Percentiles rank a stretch among this genome's conserved stretches.
phyloP scores from a whole-genome alignment of 2,888 invertebrate species.

The Leptothorax acervorum region DNA sequence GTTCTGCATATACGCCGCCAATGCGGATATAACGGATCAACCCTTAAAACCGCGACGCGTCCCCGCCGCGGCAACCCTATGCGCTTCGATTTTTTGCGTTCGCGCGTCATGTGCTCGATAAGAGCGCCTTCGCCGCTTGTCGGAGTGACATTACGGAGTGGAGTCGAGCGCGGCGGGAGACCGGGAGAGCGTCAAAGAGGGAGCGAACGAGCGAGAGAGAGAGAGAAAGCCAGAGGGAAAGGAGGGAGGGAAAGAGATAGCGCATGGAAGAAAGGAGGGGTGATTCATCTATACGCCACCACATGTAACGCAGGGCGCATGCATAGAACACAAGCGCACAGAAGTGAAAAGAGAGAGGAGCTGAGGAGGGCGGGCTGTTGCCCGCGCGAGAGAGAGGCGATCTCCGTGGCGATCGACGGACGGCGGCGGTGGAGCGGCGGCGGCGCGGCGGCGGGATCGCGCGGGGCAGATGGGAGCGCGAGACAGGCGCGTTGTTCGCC shows the following conservation, averaged over 20 bases:
- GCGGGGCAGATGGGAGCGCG: slow-evolving; percentile 58
- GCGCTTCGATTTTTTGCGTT: slow-evolving; percentile 57
- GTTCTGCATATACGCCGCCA: not conserved
- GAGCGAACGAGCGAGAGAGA: not conserved
- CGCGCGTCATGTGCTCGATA: slow-evolving; percentile 63
- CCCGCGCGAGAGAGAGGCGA: slow-evolving; percentile 38
- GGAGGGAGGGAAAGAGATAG: not conserved
- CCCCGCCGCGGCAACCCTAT: slow-evolving; percentile 7
- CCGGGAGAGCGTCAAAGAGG: slow-evolving; percentile 38
- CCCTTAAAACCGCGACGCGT: not conserved
- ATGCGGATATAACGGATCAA: not conserved
- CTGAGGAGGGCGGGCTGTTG: slow-evolving; percentile 28
- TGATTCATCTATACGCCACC: not conserved
- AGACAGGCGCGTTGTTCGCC: slow-evolving; percentile 67
- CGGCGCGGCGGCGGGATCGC: slow-evolving; percentile 21
- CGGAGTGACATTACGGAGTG: slow-evolving; percentile 67
- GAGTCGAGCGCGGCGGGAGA: slow-evolving; percentile 45
- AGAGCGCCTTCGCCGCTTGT: slow-evolving; percentile 56
- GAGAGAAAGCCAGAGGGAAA: not conserved
- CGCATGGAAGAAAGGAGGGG: slow-evolving; percentile 40
- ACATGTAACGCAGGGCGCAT: not conserved
- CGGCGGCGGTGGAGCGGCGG: not conserved
- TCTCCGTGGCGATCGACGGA: slow-evolving; percentile 36
- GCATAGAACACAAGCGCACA: not conserved
- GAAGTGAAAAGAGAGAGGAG: slow-evolving; percentile 28